Base-by-base conservation (phyloP, 2,797 vertebrate genomes). In the Halcyon smyrnensis region DNA sequence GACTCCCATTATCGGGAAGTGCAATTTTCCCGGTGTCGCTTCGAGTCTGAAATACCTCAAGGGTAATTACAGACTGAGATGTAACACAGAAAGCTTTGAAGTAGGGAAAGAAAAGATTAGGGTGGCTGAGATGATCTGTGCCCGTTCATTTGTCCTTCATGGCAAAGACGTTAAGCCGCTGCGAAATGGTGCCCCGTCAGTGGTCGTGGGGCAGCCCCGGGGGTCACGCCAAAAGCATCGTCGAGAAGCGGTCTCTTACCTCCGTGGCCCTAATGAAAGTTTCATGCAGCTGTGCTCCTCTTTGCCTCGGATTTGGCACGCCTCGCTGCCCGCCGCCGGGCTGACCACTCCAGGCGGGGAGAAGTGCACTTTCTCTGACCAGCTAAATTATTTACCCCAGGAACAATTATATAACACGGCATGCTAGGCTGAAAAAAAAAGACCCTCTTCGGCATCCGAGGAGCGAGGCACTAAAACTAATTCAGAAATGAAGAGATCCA, bases 21-120 rank as follows among this genome's bases (percentile, higher is more conserved):
- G 93, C 96, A 97, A 98, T 98, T 98, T 97, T 96, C 96, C 95
- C 64, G 63, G 97, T 97, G 97, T 98, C 62, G 74, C 97, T 98
- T 96, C 78, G 48, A 98, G 97, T 95, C 97, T 97, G 96, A 98
- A 98, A 98, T 98, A 98, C 97, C 98, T 98, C 97, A 95, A 98
- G 98, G 97, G 97, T 98, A 98, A 98, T 98, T 98, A 98, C 95
- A 98, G 97, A 73, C 96, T 63, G 54, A 93, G 93, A 97, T 90
- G 96, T 96, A 97, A 96, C 43, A 27, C 95, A 91, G 93, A 93
- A 95, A 89, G 94, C 98, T 98, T 98, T 98, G 98, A 98, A 98
- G 98, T 97, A 82, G 96, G 94, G 89, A 95, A 97, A 98, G 96
- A 90, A 97, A 98, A 98, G 98, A 98, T 98, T 96, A 97, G 97